phyloP scores from a whole-genome alignment of 2,113 vertebrate genomes.

The Anser brachyrhynchus region DNA sequence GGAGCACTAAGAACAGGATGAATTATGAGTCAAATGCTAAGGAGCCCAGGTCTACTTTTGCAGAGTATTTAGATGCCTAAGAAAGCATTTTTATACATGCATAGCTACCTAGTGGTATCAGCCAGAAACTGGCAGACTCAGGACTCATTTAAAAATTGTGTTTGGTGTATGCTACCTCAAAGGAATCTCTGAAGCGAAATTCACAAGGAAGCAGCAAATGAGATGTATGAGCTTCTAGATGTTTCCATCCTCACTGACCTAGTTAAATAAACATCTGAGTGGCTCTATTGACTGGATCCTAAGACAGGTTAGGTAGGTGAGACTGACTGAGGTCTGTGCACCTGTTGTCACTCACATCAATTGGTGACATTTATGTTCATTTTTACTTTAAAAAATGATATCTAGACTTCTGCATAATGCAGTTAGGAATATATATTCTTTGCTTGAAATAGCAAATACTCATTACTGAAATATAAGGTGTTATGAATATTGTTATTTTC shows the following conservation, averaged over 20 bases:
- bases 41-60: background rate
- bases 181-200: background rate
- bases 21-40: background rate
- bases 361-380: fast-evolving
- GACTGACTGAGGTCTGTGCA: background rate
- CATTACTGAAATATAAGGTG: background rate
- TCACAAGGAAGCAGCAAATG: background rate
- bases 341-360: background rate
- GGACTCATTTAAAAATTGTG: background rate
- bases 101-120: background rate
- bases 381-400: background rate
- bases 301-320: background rate
- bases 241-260: background rate
- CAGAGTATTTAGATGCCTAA: background rate
- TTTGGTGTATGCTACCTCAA: background rate
- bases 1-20: background rate
- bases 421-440: background rate
- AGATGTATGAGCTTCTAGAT: fast-evolving
- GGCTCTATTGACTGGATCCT: background rate
- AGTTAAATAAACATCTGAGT: background rate
- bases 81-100: background rate
- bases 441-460: background rate
- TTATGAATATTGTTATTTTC: background rate
- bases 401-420: fast-evolving
- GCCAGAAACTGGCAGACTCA: background rate